Evolutionary conservation across 2,888 invertebrate genomes (phyloP).

Genomic region (Nomada fucata): DNA sequence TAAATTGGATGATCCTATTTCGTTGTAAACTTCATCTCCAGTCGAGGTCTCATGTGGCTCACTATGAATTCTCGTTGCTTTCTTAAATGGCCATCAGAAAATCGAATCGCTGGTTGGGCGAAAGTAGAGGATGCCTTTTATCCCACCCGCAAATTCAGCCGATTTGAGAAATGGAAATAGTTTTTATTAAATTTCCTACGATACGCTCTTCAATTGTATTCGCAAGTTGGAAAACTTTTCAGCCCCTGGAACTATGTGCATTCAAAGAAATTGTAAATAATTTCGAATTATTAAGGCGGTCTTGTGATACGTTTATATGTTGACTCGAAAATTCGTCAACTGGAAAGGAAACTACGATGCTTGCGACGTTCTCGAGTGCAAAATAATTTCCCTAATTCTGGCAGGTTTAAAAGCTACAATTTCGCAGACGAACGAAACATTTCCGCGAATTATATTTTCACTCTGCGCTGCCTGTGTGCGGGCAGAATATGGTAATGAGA

Average conservation of each 20-base stretch:
- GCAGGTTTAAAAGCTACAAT: not conserved
- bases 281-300: no score
- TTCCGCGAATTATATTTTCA: not conserved
- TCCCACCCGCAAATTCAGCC: not conserved
- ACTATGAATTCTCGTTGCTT: slow-evolving; percentile 6
- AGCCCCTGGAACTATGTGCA: no score
- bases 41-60: slow-evolving; percentile 11
- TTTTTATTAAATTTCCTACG: slow-evolving; percentile 43
- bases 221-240: slow-evolving; percentile 46
- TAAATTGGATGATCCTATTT: slow-evolving; percentile 57
- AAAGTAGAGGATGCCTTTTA: not conserved
- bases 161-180: slow-evolving; percentile 2
- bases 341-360: no score
- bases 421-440: not conserved
- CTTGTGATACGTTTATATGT: no score
- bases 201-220: slow-evolving; percentile 31
- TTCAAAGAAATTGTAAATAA: no score
- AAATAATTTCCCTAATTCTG: not conserved
- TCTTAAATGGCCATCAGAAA: slow-evolving; percentile 19
- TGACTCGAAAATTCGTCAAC: not conserved
- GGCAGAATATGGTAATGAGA: not conserved
- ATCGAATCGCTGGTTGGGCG: slow-evolving; percentile 4
- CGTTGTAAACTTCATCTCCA: slow-evolving; percentile 42
- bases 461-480: no score
- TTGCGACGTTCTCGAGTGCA: no score